Evolutionary conservation across 1,140 invertebrate species (phyloP), one percentile per base, ranked within the genome.

Genomic region (Psilanteris sp.): DNA sequence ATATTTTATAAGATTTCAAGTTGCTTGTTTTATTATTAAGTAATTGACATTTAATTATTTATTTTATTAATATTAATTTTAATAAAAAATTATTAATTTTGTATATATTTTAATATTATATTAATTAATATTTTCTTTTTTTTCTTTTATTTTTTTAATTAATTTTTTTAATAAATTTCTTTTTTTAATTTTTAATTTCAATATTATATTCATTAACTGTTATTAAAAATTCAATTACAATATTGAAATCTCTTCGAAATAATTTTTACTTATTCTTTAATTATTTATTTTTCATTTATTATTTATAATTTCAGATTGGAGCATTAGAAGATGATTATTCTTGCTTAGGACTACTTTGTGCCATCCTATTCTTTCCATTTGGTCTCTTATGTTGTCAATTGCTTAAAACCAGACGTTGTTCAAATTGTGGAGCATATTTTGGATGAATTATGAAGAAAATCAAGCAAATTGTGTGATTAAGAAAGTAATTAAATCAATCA

Each of bases 241-340:
- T 3, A 20, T 20, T 20, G 18, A 2, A 20, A n/a, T n/a, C n/a
- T n/a, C n/a, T n/a, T n/a, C n/a, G n/a, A n/a, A n/a, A n/a, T n/a
- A n/a, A n/a, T n/a, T n/a, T n/a, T n/a, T n/a, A n/a, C n/a, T n/a
- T n/a, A n/a, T n/a, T n/a, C n/a, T n/a, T n/a, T n/a, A n/a, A n/a
- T n/a, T n/a, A n/a, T n/a, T n/a, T n/a, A n/a, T n/a, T n/a, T n/a
- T n/a, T n/a, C n/a, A n/a, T n/a, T 20, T 20, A 20, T 55, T 13
- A 8, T 41, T 39, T 61, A 64, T 27, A 71, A 22, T 81, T 26
- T 46, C 74, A 93, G 92, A 87, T 96, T 52, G 95, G 95, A 10
- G 90, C 95, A 18, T 86, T 96, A 18, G 94, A 96, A 88, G 95
- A 96, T 82, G 94, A 95, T 83, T 95, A 93, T 81, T 94, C 94